Evolutionary conservation across 2,113 vertebrate species (phyloP), one percentile per base, ranked within the genome.

Genomic region (Pseudorasbora parva): DNA sequence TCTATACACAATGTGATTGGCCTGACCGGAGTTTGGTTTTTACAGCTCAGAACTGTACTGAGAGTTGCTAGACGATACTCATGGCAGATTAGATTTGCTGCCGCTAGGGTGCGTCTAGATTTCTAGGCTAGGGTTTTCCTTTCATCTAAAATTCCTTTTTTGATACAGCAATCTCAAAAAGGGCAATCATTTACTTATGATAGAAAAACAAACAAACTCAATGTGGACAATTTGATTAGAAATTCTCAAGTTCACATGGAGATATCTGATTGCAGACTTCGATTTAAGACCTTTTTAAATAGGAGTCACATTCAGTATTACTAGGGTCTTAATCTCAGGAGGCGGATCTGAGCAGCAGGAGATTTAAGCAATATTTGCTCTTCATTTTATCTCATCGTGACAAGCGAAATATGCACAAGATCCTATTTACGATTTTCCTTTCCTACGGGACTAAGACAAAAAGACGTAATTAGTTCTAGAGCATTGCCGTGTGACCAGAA

Each of bases 311-410:
- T 7, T 5, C 2, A 10, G 7, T 71, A 3, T 69, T n/a, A 69
- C 9, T 21, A 12, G 4, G 1, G 10, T 25, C 41, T 72, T 72
- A 59, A 12, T 41, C 74, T 77, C 54, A 41, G 5, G 19, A 59
- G 51, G 33, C 1, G 1, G 10, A 57, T 77, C 11, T 57, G 54
- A 59, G 33, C 14, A 23, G 54, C 33, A 23, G 51, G 30, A 23
- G 30, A 23, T 19, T 37, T 2, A 4, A 57, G 30, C 54, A 41
- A 59, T 59, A 76, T 59, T 56, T 77, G 54, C 33, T 77, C 19
- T 37, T n/a, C 49, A 59, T 77, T 56, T 59, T 30, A 56, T 72
- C 69, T 72, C n/a, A 47, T 25, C 47, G 33, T 41, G 33, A 69
- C 33, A 41, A 41, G 33, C 1, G 41, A 25, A n/a, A 72, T n/a